Evolutionary conservation across 1,140 invertebrate genomes (phyloP), one percentile per base, ranked within the genome.

Genomic region (Trinorchestia longiramus): DNA sequence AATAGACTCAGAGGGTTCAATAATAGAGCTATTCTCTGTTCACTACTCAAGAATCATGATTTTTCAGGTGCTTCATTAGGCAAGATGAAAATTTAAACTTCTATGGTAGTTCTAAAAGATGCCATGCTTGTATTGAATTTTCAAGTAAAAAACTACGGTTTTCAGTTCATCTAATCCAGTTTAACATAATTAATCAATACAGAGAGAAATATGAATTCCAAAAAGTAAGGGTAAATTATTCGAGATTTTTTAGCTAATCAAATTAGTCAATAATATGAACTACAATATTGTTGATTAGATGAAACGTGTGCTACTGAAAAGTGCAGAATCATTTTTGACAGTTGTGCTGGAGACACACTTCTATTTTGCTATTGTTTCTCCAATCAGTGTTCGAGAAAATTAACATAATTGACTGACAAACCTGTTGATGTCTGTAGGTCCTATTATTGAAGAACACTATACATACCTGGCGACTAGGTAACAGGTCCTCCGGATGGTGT

Each of bases 381-480:
- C 62, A 23, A 36, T 36, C 11, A 77, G 62, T 23, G 36, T 28
- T 36, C 62, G 36, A 77, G 47, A n/a, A 53, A 53, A 53, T 36
- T 77, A 77, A 23, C 28, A 77, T 36, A 77, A 77, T n/a, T n/a
- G n/a, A n/a, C 11, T 3, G 62, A 15, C 3, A 3, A 77, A 11
- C 62, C 15, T 77, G 8, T 36, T 77, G 8, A 19, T 11, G 15
- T 36, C 11, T 77, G 11, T 77, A 77, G 28, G 36, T 77, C 19
- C 47, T 19, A 36, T 11, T 11, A 36, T 77, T 77, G 8, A 36
- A 77, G 3, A 23, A 36, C 62, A 77, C 11, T 23, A 77, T 44
- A 47, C 95, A 11, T 45, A 96, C 96, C 96, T 96, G 47, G 77
- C 94, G 45, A 96, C 95, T 19, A 96, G 92, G 40, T 91, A 87